phyloP scores from a whole-genome alignment of 1,140 invertebrate genomes.

The Drosophila dunni region DNA sequence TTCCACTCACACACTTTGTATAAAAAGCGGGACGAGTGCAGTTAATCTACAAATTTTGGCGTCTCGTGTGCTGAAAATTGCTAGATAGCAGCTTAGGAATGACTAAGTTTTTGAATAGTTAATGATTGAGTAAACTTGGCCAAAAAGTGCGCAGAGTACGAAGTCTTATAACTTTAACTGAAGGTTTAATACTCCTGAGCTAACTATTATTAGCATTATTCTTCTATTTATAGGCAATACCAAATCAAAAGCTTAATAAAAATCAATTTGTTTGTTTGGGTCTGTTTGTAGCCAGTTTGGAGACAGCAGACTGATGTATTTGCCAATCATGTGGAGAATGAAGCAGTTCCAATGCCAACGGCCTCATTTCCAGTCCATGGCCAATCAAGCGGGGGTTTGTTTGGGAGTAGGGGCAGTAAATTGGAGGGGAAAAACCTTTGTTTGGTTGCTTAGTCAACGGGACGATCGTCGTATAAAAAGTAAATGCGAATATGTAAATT shows the following conservation, averaged over 20 bases:
- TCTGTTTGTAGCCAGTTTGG: neutral
- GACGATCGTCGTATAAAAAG: conserved; percentile 31
- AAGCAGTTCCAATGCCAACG: conserved; percentile 22
- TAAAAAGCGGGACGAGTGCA: conserved; percentile 2
- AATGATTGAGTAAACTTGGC: too few species aligned
- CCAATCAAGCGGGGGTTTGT: conserved; percentile 1
- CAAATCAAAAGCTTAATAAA: neutral
- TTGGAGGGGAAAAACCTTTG: neutral
- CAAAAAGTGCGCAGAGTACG: too few species aligned
- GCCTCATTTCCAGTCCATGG: conserved; percentile 9
- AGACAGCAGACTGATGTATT: neutral
- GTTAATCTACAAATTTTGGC: conserved; percentile 59
- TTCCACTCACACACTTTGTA: neutral
- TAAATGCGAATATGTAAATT: conserved; percentile 62
- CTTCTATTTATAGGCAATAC: neutral
- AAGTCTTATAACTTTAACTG: neutral
- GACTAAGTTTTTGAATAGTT: too few species aligned
- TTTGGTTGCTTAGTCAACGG: conserved; percentile 71
- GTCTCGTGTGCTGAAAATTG: conserved; percentile 65
- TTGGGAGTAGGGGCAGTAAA: neutral
- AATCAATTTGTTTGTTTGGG: conserved; percentile 11
- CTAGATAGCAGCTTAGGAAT: conserved; percentile 17
- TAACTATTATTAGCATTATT: neutral
- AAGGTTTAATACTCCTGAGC: too few species aligned
- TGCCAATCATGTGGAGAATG: neutral